Evolutionary conservation across 2,888 invertebrate species (phyloP).

Genomic region (Ptilodon capucinus): DNA sequence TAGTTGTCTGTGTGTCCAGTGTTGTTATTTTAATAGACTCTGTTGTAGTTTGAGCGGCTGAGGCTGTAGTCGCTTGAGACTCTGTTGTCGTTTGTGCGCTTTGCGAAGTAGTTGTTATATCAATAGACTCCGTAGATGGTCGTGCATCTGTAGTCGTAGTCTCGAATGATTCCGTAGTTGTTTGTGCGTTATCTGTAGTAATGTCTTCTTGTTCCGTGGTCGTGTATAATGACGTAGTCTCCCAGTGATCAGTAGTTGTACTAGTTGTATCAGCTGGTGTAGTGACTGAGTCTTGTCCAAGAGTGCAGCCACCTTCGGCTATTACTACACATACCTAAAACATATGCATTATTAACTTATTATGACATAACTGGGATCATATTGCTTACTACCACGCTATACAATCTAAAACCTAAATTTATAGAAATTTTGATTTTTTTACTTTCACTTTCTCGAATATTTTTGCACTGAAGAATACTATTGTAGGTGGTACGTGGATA

Average conservation of each 20-base stretch:
- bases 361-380: no score
- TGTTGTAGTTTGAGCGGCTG: background rate
- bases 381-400: no score
- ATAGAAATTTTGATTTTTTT: no score
- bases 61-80: background rate
- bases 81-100: background rate
- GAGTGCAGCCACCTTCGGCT: slow-evolving; percentile 16
- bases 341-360: no score
- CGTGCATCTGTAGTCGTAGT: slow-evolving; percentile 1
- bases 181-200: background rate
- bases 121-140: background rate
- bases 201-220: background rate
- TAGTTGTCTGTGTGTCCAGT: background rate
- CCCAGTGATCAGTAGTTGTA: background rate
- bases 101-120: background rate
- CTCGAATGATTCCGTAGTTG: background rate
- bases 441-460: no score
- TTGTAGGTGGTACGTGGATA: no score
- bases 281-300: background rate
- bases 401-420: no score
- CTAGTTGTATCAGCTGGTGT: background rate
- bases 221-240: background rate
- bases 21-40: background rate
- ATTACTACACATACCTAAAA: slow-evolving; percentile 18
- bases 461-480: no score